Conservation (phyloP, 2,888 invertebrate species). For the Tipula unca region DNA sequence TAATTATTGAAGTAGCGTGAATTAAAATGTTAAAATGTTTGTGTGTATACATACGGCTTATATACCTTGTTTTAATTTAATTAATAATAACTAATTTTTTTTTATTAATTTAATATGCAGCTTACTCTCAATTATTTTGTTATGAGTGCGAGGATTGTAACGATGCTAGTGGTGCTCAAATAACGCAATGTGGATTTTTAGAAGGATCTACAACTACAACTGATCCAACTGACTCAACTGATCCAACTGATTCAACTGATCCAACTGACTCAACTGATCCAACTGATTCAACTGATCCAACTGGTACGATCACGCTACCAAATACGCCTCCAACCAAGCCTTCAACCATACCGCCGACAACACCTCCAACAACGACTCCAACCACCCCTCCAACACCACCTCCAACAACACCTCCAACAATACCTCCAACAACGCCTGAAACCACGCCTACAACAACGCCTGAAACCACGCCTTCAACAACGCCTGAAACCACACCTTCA, state of each 20-base stretch:
- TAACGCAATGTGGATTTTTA: not conserved
- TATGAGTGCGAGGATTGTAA: not conserved
- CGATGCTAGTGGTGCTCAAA: not conserved
- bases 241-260: not conserved
- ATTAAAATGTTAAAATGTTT: too few species aligned
- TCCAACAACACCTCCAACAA: not conserved
- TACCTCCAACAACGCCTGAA: too few species aligned
- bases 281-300: not conserved
- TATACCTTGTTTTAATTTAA: too few species aligned
- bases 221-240: not conserved
- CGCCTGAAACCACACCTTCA: too few species aligned
- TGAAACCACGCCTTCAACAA: too few species aligned
- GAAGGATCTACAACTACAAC: not conserved
- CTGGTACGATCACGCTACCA: not conserved
- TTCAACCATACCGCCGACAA: not conserved
- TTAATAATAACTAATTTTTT: not conserved
- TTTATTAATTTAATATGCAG: not conserved
- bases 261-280: not conserved
- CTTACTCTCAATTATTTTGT: not conserved
- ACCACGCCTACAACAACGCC: too few species aligned
- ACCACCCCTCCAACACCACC: not conserved
- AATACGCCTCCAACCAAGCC: not conserved
- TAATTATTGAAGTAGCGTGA: too few species aligned
- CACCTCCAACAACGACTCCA: not conserved
- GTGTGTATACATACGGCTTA: too few species aligned